Percentiles rank a stretch among this genome's conserved stretches.
Evolutionary conservation across 2,888 invertebrate species (phyloP).

Genomic region (Ornithoptera priamus): DNA sequence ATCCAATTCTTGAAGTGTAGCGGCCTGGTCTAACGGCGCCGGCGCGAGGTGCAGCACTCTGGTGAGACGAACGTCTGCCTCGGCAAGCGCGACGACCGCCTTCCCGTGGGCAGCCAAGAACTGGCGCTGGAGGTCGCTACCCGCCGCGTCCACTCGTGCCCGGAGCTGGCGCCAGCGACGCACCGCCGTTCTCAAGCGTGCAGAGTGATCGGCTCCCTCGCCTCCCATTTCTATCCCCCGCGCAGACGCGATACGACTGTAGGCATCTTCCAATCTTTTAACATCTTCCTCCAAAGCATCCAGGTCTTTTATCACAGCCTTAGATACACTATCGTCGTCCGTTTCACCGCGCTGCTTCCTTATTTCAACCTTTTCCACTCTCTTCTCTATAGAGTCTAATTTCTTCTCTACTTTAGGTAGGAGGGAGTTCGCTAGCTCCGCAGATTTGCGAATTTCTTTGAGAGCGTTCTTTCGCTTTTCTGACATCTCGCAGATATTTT

Average conservation of each 20-base stretch:
- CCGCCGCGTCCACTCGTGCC: constrained; percentile 80
- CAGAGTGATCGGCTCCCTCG: constrained; percentile 83
- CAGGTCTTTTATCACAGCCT: constrained; percentile 77
- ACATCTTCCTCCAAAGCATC: constrained; percentile 83
- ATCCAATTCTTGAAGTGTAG: constrained; percentile 68
- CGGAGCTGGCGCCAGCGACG: constrained; percentile 84
- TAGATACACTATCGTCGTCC: constrained; percentile 79
- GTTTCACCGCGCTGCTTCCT: constrained; percentile 67
- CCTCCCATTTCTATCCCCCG: constrained; percentile 83
- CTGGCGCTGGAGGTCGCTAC: constrained; percentile 82
- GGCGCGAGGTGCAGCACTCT: constrained; percentile 83
- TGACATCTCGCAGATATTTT: constrained; percentile 85
- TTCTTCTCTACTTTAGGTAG: constrained; percentile 82
- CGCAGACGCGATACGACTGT: constrained; percentile 84
- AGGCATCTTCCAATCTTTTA: constrained; percentile 83
- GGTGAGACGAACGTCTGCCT: constrained; percentile 86
- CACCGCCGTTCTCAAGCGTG: constrained; percentile 80
- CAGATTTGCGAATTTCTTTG: constrained; percentile 79
- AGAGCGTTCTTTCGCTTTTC: constrained; percentile 79
- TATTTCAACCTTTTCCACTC: constrained; percentile 75
- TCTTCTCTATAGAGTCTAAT: constrained; percentile 80
- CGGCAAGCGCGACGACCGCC: constrained; percentile 85
- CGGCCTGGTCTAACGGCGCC: constrained; percentile 64
- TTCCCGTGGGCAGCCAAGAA: constrained; percentile 86
- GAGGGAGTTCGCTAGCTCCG: constrained; percentile 83